Conservation (phyloP, 2,113 vertebrate genomes). For the Corythaeola cristata region DNA sequence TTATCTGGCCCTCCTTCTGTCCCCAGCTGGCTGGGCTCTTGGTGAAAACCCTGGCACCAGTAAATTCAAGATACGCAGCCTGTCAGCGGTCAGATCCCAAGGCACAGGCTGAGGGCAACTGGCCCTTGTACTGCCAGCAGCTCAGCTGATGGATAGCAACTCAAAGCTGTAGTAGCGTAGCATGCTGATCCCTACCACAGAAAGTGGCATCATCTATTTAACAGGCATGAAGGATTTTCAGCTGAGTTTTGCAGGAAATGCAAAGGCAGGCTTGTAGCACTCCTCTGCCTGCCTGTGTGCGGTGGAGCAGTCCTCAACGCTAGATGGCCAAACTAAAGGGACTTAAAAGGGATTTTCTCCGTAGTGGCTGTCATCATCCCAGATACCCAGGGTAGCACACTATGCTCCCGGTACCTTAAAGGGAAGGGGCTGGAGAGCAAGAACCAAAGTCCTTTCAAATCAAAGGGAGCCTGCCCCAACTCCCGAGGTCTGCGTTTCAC, state of each 20-base stretch:
- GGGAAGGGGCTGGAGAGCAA: background rate
- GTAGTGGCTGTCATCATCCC: background rate
- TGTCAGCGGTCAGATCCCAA: background rate
- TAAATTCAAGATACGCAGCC: background rate
- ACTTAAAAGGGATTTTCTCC: background rate
- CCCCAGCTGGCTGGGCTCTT: background rate
- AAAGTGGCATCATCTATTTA: background rate
- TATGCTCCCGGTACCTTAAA: background rate
- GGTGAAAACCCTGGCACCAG: background rate
- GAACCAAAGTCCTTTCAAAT: background rate
- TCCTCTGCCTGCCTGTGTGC: background rate
- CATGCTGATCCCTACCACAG: background rate
- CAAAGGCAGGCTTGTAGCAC: background rate
- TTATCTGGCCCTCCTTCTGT: background rate
- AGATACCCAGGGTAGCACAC: background rate
- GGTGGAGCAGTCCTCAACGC: background rate
- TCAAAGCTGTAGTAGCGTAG: background rate
- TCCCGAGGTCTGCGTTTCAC: background rate
- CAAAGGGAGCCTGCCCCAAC: background rate
- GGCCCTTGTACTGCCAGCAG: accelerated
- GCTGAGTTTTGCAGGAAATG: background rate
- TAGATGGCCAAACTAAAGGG: background rate
- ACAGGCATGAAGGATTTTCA: background rate
- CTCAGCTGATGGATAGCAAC: background rate
- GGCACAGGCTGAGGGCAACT: background rate